Evolutionary conservation across 2,797 vertebrate genomes (phyloP), one percentile per base, ranked within the genome.

Genomic region (Cossypha dichroa): DNA sequence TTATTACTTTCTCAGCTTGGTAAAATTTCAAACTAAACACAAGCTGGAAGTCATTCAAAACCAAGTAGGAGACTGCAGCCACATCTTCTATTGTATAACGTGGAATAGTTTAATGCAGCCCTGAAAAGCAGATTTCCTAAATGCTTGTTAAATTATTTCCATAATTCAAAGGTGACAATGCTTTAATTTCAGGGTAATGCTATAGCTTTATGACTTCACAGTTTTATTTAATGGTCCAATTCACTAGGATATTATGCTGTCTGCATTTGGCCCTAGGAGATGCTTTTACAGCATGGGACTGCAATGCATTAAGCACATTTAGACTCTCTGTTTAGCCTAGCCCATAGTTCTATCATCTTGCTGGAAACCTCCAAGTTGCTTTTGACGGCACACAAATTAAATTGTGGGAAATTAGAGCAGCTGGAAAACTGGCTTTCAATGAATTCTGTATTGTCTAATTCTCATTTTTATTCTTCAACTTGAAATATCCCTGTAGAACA

Each of bases 141-240:
- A 96, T 73, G 83, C 72, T 63, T 96, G 86, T 96, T 98, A 97
- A 97, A 96, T 93, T 87, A 89, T 95, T 84, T 97, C 85, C 70
- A 92, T 95, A 98, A 98, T 96, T 97, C 93, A 97, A 93, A 97
- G 94, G 95, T 98, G 97, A 97, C 95, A 96, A 92, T 95, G 81
- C 88, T 97, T 98, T 97, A 97, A 97, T 98, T 98, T 96, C 87
- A 96, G 94, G 86, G 63, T 97, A 98, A 97, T 96, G 75, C 78
- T 96, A 93, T 86, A 97, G 85, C 75, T 97, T 98, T 98, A 97
- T 94, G 95, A 94, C 90, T 97, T 96, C 40, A 60, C 75, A 92
- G 94, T 97, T 97, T 97, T 97, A 97, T 97, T 97, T 98, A 98
- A 98, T 96, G 96, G 90, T 85, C 93, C 96, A 96, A 94, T 98